Base-by-base conservation (phyloP, 2,888 invertebrate species). In the Dilophus febrilis region DNA sequence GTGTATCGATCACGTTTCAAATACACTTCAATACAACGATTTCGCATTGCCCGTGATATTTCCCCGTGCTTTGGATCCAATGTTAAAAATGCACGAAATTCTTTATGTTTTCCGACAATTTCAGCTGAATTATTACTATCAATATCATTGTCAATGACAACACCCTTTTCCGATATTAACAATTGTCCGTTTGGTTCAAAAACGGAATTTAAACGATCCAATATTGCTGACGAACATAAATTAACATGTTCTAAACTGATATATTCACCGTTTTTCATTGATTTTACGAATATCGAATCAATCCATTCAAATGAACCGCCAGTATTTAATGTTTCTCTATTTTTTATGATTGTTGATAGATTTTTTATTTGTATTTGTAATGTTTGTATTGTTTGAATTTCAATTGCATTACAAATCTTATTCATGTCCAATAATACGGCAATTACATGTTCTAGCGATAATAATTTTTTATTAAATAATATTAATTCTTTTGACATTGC, bases 11-110 rank as follows among this genome's bases (percentile, higher is more conserved):
- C 55, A 16, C 52, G 52, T 14, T 44, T 43, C 3, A 61, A 17
- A 1, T 53, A 53, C 50, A 98, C 79, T 67, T 99, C 98, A 0
- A 98, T 76, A 3, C 97, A 94, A 52, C 98, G 72, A 61, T 99
- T 99, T 44, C 97, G 72, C 98, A 99, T 99, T 0, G 98, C 98
- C 49, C 88, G 74, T 1, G 98, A 99, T 47, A 99, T 83, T 61
- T 94, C 92, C 0, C 98, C 98, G 61, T 86, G 79, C 53, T 78
- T 80, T 0, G 95, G 88, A 63, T 98, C 88, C 77, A 95, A 86
- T 0, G 92, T 82, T 44, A 98, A 73, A 55, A 98, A 91, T 30
- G 97, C 72, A 47, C 94, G 74, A 58, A 99, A 99, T 55, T 92
- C 74, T 10, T 75, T 69, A 58, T 98, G 91, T 2, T 95, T 92